A percentile compares a stretch with the other conserved stretches of the same genome.
These are phyloP conservation scores for Zygogramma bicolorata DNA, from an alignment of 2,888 invertebrate species.

Conservation along the genomic window DNA sequence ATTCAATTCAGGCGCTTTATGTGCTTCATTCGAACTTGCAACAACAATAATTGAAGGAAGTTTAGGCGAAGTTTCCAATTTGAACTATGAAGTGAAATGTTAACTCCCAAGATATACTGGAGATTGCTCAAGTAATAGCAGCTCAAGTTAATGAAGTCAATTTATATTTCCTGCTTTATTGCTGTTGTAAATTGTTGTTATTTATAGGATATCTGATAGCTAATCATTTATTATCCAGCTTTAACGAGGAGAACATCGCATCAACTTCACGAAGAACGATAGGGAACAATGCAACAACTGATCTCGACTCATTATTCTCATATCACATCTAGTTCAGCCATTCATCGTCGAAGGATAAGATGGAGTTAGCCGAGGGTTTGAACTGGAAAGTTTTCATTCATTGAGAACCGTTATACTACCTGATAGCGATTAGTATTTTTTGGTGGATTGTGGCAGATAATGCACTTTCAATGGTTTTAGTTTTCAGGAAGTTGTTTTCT, in stretches of 20 bases:
- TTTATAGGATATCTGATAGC: conserved; percentile 41
- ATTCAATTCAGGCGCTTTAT: conserved; percentile 48
- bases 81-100: conserved; percentile 57
- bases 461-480: no score
- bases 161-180: conserved; percentile 45
- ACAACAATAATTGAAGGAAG: conserved; percentile 56
- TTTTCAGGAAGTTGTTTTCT: no score
- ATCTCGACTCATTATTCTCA: neutral
- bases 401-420: no score
- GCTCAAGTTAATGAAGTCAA: conserved; percentile 48
- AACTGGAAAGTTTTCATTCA: no score
- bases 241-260: neutral
- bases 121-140: conserved; percentile 47
- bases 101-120: conserved; percentile 51
- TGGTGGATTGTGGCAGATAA: no score
- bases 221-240: conserved; percentile 24
- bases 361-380: no score
- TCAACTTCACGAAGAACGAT: neutral
- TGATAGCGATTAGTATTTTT: no score
- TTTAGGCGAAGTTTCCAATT: conserved; percentile 53
- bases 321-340: neutral
- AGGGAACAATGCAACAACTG: conserved; percentile 1
- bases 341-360: neutral
- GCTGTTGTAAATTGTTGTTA: conserved; percentile 38
- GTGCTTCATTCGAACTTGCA: conserved; percentile 53